These are phyloP conservation scores for Andricus grossulariae DNA, from an alignment of 1,140 invertebrate genomes.

Conservation along the genomic window DNA sequence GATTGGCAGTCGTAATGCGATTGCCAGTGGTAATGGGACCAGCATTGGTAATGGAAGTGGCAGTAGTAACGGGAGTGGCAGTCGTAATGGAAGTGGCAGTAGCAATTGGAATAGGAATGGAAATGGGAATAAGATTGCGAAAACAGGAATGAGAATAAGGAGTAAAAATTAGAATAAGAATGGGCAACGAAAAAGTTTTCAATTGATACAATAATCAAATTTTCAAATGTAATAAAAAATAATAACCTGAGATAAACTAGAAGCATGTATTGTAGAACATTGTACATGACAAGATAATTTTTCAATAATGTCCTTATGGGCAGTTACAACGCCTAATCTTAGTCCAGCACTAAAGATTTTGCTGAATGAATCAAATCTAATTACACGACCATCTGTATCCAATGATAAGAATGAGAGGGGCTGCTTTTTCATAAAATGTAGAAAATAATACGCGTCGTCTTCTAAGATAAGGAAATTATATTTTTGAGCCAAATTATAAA, in stretches of 20 bases:
- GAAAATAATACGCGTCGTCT: constrained; percentile 81
- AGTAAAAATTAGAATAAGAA: too few relatives aligned
- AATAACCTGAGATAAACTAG: constrained; percentile 78
- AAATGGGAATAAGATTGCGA: too few relatives aligned
- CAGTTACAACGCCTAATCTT: constrained; percentile 78
- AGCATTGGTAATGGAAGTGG: too few relatives aligned
- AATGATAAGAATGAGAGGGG: constrained; percentile 78
- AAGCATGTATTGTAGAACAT: constrained; percentile 76
- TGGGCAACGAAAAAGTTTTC: too few relatives aligned
- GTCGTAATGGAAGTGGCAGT: too few relatives aligned
- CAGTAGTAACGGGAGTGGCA: too few relatives aligned
- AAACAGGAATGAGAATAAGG: too few relatives aligned
- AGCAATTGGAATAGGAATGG: too few relatives aligned
- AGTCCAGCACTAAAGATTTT: constrained; percentile 79
- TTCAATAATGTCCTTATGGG: constrained; percentile 70
- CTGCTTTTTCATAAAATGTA: constrained; percentile 77
- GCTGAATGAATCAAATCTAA: constrained; percentile 81
- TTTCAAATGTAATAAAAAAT: too few relatives aligned
- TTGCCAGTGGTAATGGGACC: too few relatives aligned
- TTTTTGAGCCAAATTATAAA: constrained; percentile 78
- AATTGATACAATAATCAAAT: too few relatives aligned
- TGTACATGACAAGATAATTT: constrained; percentile 74
- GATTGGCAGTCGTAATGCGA: too few relatives aligned
- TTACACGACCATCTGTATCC: constrained; percentile 80
- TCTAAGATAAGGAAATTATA: constrained; percentile 81